phyloP scores from a whole-genome alignment of 2,888 invertebrate species.

The Caenorhabditis panamensis region DNA sequence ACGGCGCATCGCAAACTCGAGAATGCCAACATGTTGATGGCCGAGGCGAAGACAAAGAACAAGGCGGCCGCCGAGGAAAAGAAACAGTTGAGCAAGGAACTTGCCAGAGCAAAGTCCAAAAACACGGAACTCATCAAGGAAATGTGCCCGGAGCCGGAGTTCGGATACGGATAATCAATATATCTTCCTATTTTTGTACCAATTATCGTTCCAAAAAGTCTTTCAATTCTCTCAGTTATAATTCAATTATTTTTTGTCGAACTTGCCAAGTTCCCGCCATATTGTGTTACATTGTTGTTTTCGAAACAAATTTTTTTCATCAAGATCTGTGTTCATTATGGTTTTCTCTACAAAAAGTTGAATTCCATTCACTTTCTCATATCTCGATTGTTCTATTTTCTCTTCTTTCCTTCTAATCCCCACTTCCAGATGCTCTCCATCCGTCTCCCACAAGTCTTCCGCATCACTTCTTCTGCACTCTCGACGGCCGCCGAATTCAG shows the following conservation, averaged over 20 bases:
- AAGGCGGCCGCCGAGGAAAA: slow-evolving; percentile 24
- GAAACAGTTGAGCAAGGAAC: slow-evolving; percentile 4
- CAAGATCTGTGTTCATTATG: too few species aligned
- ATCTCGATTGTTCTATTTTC: background rate
- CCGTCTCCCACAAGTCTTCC: slow-evolving; percentile 21
- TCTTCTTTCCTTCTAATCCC: background rate
- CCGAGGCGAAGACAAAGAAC: slow-evolving; percentile 35
- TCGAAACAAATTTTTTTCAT: too few species aligned
- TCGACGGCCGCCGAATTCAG: slow-evolving; percentile 45
- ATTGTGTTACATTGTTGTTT: too few species aligned
- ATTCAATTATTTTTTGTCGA: too few species aligned
- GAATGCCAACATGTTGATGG: slow-evolving; percentile 15
- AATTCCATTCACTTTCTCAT: background rate
- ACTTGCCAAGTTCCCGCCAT: too few species aligned
- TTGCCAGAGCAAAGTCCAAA: slow-evolving; percentile 26
- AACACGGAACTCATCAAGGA: slow-evolving; percentile 22
- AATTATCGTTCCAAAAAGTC: too few species aligned
- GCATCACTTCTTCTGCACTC: slow-evolving; percentile 16
- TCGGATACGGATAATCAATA: background rate
- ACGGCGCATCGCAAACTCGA: slow-evolving; percentile 15
- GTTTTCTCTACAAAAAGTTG: slow-evolving; percentile 1
- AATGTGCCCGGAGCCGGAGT: background rate
- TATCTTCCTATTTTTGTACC: background rate
- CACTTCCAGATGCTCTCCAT: slow-evolving; percentile 33
- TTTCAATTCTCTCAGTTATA: too few species aligned